Base-by-base conservation (phyloP, 2,113 vertebrate genomes). In the Megaptera novaeangliae region DNA sequence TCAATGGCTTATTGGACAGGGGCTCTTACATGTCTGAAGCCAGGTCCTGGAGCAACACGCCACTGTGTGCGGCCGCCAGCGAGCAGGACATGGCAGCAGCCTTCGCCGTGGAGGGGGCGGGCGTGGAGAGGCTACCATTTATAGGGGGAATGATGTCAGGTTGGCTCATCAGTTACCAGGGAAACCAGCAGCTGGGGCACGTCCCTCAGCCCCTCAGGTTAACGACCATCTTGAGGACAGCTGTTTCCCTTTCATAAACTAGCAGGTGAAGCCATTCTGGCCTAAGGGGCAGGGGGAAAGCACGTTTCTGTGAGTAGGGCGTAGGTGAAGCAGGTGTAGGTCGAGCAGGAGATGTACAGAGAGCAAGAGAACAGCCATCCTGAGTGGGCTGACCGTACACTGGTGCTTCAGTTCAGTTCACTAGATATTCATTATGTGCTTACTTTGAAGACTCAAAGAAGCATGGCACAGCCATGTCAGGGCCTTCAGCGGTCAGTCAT, bases 91-190 rank as follows among this genome's bases (percentile, higher is more conserved):
- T 0, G 12, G 11, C 21, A 80, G 63, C 63, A 31, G 11, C 2
- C 63, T 64, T 29, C 13, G 2, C 63, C 5, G 31, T 13, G 11
- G 27, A 27, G 52, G 21, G 5, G 4, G 4, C 0, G 1, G 75
- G 49, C 11, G 10, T 13, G 77, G 3, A 11, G 77, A 81, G 21
- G 34, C n/a, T 57, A 27, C 21, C 2, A 36, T 81, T 81, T 81
- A 81, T 17, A 81, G 21, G 77, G 52, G n/a, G 13, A 36, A 36
- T 57, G n/a, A 81, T 13, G 8, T 81, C 77, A 81, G 21, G 2
- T 39, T 36, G 77, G 52, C 52, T 81, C 21, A 80, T 57, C 52
- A 57, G n/a, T 57, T 57, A 81, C n/a, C 52, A 57, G 52, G 52
- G 52, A 57, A 81, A 81, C 77, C 77, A 81, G 55, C 6, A 10